Evolutionary conservation across 2,888 invertebrate genomes (phyloP).

Genomic region (Aethes cnicana): DNA sequence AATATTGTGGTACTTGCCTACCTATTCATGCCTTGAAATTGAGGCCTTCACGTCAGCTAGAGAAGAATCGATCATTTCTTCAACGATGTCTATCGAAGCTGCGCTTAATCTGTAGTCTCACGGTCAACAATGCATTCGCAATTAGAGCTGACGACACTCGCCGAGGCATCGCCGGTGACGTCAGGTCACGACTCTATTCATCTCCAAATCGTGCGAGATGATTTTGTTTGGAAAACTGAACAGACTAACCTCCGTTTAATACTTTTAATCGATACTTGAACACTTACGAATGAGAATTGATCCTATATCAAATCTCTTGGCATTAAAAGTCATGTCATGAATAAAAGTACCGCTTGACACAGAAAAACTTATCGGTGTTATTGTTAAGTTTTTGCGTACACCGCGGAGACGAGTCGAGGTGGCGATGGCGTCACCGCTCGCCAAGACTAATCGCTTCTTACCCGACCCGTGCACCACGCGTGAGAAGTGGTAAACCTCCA

Average conservation of each 20-base stretch:
- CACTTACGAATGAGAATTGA: neutral
- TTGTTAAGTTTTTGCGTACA: slow-evolving; percentile 26
- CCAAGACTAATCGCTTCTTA: slow-evolving; percentile 54
- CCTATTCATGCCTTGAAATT: slow-evolving; percentile 1
- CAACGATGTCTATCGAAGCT: slow-evolving; percentile 11
- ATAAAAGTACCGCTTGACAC: slow-evolving; percentile 30
- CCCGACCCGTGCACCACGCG: slow-evolving; percentile 3
- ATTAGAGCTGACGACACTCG: slow-evolving; percentile 17
- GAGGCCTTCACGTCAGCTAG: slow-evolving; percentile 1
- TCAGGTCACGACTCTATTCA: slow-evolving; percentile 30
- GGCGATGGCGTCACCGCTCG: slow-evolving; percentile 44
- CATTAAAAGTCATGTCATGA: slow-evolving; percentile 24
- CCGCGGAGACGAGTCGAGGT: slow-evolving; percentile 8
- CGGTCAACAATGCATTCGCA: slow-evolving; percentile 22
- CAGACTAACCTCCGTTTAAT: too few species aligned
- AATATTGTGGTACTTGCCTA: too few species aligned
- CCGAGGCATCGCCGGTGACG: neutral
- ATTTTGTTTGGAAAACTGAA: slow-evolving; percentile 14
- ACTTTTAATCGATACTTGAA: neutral
- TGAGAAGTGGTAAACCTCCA: slow-evolving; percentile 4
- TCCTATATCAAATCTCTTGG: too few species aligned
- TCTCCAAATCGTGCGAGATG: slow-evolving; percentile 21
- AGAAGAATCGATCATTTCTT: slow-evolving; percentile 22
- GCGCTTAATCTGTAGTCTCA: slow-evolving; percentile 26
- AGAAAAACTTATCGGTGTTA: slow-evolving; percentile 27